Evolutionary conservation across 1,140 invertebrate genomes (phyloP), one percentile per base, ranked within the genome.

Genomic region (Rhizoglyphus robini): DNA sequence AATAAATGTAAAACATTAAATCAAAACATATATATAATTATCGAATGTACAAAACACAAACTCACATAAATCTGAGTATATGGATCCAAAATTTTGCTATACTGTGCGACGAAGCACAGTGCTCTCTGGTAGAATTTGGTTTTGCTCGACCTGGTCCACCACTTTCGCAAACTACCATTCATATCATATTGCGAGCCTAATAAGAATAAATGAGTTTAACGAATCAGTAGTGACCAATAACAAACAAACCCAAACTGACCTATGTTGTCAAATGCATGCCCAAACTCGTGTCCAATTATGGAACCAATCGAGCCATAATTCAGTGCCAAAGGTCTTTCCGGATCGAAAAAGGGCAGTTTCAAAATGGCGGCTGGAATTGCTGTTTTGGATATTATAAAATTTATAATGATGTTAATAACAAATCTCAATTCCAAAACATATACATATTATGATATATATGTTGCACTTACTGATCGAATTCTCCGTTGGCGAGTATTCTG

Each of bases 101-200:
- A 97, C 71, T 96, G 90, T 29, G 89, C 79, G 30, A 95, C 78
- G 69, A 95, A 94, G 74, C 93, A 96, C 65, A 86, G 76, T 0
- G 86, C 84, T 68, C 83, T 83, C 29, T 87, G 80, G 46, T 83
- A 76, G 71, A 88, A 92, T 23, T 83, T 81, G 54, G 81, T 76
- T 68, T 87, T 85, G 0, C 88, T 90, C 66, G 79, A 76, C 29
- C 82, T 76, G 63, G 84, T 81, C 90, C 93, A 97, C 89, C 90
- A 96, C 54, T 90, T 76, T 73, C 90, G 90, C 3, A 72, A 34
- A 59, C 73, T 69, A n/a, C 72, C 72, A 20, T 60, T 32, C 41
- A 65, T 67, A 61, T 74, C 72, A 47, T 69, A 72, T 47, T n/a
- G n/a, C n/a, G n/a, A n/a, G n/a, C n/a, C n/a, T n/a, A n/a, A n/a